Conservation (phyloP, 2,113 vertebrate species). For the Chelonoidis abingdonii region DNA sequence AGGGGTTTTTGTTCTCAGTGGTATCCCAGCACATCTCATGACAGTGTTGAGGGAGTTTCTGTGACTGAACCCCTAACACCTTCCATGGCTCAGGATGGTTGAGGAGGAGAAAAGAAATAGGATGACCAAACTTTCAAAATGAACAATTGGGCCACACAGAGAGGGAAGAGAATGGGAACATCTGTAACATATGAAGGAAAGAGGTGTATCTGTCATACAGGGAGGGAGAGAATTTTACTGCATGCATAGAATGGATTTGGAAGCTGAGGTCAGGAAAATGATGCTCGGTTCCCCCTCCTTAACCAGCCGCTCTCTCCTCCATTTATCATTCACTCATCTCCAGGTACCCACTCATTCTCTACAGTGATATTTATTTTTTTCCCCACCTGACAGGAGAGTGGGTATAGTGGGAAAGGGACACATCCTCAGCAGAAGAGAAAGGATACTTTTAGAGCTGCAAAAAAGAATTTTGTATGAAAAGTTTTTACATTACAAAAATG, state of each 20-base stretch:
- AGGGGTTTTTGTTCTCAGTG: too few relatives aligned
- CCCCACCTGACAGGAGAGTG: neutral
- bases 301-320: neutral
- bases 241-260: neutral
- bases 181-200: neutral
- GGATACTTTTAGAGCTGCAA: too few relatives aligned
- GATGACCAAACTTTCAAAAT: neutral
- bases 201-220: fast-evolving
- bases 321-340: fast-evolving
- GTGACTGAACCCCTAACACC: neutral
- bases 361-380: fast-evolving
- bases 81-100: neutral
- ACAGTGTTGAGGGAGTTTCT: too few relatives aligned
- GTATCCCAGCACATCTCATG: too few relatives aligned
- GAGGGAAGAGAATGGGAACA: neutral
- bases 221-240: neutral
- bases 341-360: fast-evolving
- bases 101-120: fast-evolving
- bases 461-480: too few relatives aligned
- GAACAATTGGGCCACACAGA: fast-evolving
- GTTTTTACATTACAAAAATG: too few relatives aligned
- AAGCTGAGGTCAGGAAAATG: neutral
- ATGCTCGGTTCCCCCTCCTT: fast-evolving
- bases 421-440: too few relatives aligned
- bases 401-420: neutral